A percentile compares a stretch with the other conserved stretches of the same genome.
Evolutionary conservation across 2,797 vertebrate species (phyloP).

Genomic region (Acanthurus lineatus): DNA sequence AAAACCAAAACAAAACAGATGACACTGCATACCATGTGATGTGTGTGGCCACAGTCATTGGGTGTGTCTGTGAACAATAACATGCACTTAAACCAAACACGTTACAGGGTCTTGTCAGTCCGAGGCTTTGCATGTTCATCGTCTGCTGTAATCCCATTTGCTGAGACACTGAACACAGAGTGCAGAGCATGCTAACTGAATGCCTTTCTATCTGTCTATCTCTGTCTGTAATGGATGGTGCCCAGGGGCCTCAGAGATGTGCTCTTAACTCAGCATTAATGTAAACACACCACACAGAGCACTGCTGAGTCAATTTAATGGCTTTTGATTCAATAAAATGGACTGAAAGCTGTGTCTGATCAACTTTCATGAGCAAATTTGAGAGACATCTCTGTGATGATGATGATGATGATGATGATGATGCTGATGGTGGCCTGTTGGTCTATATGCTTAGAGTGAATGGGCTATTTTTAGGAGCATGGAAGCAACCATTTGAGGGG

Average conservation of each 20-base stretch:
- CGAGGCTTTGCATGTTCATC: neutral
- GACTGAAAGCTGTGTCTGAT: conserved; percentile 20
- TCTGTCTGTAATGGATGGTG: conserved; percentile 34
- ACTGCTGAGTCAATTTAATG: conserved; percentile 47
- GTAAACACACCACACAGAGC: neutral
- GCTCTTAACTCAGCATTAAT: conserved; percentile 34
- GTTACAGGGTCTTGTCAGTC: conserved; percentile 7
- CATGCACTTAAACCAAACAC: conserved; percentile 19
- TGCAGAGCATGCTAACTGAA: conserved; percentile 42
- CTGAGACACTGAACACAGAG: conserved; percentile 9
- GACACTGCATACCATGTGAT: neutral
- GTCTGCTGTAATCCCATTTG: conserved; percentile 36
- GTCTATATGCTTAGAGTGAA: conserved; percentile 69
- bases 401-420: conserved; percentile 37
- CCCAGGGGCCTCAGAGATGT: conserved; percentile 40
- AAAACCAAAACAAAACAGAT: conserved; percentile 30
- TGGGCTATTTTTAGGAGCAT: conserved; percentile 77
- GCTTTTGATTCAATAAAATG: conserved; percentile 38
- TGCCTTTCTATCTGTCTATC: conserved; percentile 25
- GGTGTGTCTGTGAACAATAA: conserved; percentile 21
- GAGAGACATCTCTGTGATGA: conserved; percentile 52
- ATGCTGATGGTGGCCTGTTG: conserved; percentile 47
- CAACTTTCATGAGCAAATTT: conserved; percentile 25
- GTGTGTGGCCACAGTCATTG: neutral
- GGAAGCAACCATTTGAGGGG: conserved; percentile 66